These are phyloP conservation scores for Aurelia coerulea DNA, from an alignment of 30 jellyfish, hydroid and myxozoan species.

Conservation along the genomic window DNA sequence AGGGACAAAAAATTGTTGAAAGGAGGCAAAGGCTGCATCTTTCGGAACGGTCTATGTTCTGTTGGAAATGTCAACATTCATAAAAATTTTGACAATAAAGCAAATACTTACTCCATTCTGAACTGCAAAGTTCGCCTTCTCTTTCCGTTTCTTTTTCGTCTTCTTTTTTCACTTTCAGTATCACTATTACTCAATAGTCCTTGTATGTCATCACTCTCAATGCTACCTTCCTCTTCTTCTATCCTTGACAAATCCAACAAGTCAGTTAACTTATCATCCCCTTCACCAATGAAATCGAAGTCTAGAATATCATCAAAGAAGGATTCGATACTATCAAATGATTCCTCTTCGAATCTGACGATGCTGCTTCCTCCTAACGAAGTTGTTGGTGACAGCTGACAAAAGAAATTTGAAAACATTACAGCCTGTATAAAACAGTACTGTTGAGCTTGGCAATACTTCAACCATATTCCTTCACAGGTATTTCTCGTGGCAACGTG, in stretches of 20 bases:
- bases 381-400: too few species aligned
- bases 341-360: too few species aligned
- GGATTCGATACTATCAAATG: background rate
- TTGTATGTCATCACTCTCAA: background rate
- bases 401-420: too few species aligned
- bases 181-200: slow-evolving; percentile 6
- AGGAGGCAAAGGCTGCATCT: too few species aligned
- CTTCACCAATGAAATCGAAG: background rate
- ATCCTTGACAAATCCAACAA: background rate
- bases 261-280: background rate
- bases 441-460: too few species aligned
- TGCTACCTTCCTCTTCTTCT: slow-evolving; percentile 14
- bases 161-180: background rate
- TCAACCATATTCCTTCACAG: too few species aligned
- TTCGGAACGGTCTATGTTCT: too few species aligned
- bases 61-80: too few species aligned
- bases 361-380: too few species aligned
- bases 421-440: too few species aligned
- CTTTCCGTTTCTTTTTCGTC: slow-evolving; percentile 15
- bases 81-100: background rate
- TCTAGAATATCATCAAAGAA: background rate
- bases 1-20: too few species aligned
- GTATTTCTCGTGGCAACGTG: too few species aligned
- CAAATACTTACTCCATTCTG: slow-evolving; percentile 44
- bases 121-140: slow-evolving; percentile 48